Conservation (phyloP, 2,113 vertebrate species). For the Corythoichthys haematopterus region DNA sequence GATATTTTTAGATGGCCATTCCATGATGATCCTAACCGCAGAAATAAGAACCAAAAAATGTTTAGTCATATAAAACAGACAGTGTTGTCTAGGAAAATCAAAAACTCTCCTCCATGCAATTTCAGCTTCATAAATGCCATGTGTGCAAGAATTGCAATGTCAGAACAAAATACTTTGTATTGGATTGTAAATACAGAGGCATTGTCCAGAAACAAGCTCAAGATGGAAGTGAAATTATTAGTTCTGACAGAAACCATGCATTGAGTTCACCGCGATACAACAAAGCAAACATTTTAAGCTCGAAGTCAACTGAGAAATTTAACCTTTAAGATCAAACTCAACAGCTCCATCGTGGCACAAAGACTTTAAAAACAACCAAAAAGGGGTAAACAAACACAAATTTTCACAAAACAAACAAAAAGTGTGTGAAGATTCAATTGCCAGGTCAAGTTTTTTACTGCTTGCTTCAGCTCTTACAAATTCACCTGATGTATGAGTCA, state of each 20-base stretch:
- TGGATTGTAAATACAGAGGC: slow-evolving; percentile 33
- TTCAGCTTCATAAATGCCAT: slow-evolving; percentile 40
- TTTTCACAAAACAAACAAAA: background rate
- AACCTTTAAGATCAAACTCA: slow-evolving; percentile 11
- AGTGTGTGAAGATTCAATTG: background rate
- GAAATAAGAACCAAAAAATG: slow-evolving; percentile 27
- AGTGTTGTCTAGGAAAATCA: slow-evolving; percentile 34
- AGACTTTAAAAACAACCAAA: slow-evolving; percentile 9
- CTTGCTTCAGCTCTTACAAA: background rate
- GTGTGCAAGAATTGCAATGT: slow-evolving; percentile 53
- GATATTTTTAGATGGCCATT: slow-evolving; percentile 67
- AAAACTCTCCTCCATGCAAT: slow-evolving; percentile 22
- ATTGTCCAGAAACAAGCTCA: slow-evolving; percentile 43
- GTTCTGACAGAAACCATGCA: slow-evolving; percentile 71
- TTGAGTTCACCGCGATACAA: slow-evolving; percentile 36
- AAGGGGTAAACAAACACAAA: slow-evolving; percentile 27
- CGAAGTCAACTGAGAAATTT: slow-evolving; percentile 36
- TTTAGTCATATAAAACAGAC: slow-evolving; percentile 27
- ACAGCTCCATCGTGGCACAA: background rate
- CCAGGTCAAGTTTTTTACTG: background rate
- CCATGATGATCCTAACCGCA: slow-evolving; percentile 36
- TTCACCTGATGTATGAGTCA: background rate
- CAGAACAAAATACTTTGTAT: slow-evolving; percentile 38
- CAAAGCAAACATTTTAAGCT: slow-evolving; percentile 29
- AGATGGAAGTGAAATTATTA: slow-evolving; percentile 63